Evolutionary conservation across 2,888 invertebrate species (phyloP).

Genomic region (Tuta absoluta): DNA sequence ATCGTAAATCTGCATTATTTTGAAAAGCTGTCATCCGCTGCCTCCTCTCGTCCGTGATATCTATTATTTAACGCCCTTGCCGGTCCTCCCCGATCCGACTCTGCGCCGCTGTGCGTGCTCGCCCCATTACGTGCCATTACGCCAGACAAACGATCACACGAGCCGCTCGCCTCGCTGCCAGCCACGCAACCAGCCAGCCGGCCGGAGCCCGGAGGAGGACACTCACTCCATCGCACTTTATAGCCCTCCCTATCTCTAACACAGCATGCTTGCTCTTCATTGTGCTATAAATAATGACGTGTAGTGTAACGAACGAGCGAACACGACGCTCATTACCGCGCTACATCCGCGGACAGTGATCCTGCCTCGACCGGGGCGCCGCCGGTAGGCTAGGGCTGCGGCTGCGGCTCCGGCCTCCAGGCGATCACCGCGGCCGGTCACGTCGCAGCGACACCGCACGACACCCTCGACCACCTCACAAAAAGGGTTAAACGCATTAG

Average conservation of each 20-base stretch:
- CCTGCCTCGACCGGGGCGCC: neutral
- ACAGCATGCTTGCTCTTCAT: slow-evolving; percentile 4
- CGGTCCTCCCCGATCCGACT: neutral
- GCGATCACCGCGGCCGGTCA: neutral
- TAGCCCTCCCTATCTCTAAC: neutral
- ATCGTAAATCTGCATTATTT: slow-evolving; percentile 25
- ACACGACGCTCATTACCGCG: slow-evolving; percentile 6
- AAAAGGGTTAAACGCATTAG: neutral
- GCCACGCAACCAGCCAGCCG: neutral
- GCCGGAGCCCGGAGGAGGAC: neutral
- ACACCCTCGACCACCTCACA: neutral
- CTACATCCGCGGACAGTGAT: neutral
- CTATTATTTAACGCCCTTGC: slow-evolving; percentile 18
- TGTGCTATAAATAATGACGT: slow-evolving; percentile 21
- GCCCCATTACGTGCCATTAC: slow-evolving; percentile 20
- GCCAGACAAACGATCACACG: slow-evolving; percentile 18
- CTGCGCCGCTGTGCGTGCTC: neutral
- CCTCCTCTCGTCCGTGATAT: slow-evolving; percentile 12
- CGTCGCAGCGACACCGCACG: neutral
- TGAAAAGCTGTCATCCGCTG: slow-evolving; percentile 21
- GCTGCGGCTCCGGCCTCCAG: neutral
- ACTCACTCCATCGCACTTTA: slow-evolving; percentile 1
- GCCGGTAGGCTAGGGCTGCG: neutral
- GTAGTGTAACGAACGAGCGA: slow-evolving; percentile 11
- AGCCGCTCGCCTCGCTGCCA: neutral